These are phyloP conservation scores for Rhagophthalmus giganteus DNA, from an alignment of 2,888 invertebrate species.

Conservation along the genomic window DNA sequence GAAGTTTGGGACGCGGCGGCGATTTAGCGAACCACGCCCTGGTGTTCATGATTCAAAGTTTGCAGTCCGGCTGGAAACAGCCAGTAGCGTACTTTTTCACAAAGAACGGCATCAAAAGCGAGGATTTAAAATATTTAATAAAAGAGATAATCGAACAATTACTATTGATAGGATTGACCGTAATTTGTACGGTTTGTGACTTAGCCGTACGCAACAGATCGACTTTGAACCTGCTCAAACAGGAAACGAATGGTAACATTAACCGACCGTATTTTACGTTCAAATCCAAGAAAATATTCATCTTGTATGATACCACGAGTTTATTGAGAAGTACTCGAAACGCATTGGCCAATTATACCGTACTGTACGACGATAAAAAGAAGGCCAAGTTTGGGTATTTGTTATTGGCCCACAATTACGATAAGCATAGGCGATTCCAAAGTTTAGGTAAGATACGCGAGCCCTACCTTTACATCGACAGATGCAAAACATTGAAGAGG, in stretches of 20 bases:
- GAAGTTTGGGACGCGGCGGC: conserved; percentile 11
- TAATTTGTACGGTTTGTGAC: conserved; percentile 4
- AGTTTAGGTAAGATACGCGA: not conserved
- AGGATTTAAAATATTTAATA: not conserved
- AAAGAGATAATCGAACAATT: conserved; percentile 3
- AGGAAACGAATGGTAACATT: not conserved
- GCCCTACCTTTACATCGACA: not conserved
- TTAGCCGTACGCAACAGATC: not conserved
- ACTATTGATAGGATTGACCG: conserved; percentile 4
- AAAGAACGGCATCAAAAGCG: conserved; percentile 10
- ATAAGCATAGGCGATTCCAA: conserved; percentile 11
- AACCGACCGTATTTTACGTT: not conserved
- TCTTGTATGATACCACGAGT: conserved; percentile 12
- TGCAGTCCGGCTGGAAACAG: conserved; percentile 27
- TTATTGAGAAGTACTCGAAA: conserved; percentile 24
- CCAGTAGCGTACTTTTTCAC: conserved; percentile 23
- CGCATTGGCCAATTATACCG: conserved; percentile 1
- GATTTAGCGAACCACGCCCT: conserved; percentile 38
- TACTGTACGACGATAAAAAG: not conserved
- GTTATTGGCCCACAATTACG: not conserved
- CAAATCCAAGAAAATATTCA: not conserved
- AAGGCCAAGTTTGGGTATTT: conserved; percentile 1
- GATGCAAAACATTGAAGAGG: not conserved
- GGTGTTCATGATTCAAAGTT: conserved; percentile 32
- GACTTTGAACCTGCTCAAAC: not conserved